These are phyloP conservation scores for Drosophila nebulosa DNA, from an alignment of 1,140 invertebrate genomes.

Conservation along the genomic window DNA sequence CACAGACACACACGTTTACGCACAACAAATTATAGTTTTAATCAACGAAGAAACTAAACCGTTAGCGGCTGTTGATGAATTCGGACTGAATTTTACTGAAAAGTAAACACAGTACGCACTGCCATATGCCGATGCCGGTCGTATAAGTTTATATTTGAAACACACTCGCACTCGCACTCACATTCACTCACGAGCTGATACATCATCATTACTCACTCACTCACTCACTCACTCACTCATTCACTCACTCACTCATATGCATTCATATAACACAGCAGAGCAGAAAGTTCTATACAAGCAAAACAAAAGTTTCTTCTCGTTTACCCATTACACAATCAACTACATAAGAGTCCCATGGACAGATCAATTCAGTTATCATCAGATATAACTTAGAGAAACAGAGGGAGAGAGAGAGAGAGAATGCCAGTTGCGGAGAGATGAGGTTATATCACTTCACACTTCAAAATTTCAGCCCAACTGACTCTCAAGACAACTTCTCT, in stretches of 20 bases:
- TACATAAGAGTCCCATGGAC: background rate
- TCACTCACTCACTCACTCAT: constrained; percentile 13
- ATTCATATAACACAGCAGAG: no score
- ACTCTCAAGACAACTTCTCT: no score
- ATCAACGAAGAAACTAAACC: constrained; percentile 63
- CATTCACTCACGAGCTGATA: constrained; percentile 20
- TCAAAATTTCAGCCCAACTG: no score
- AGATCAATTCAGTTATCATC: background rate
- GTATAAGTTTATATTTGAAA: constrained; percentile 74
- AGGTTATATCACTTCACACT: no score
- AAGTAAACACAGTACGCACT: constrained; percentile 69
- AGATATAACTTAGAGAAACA: background rate
- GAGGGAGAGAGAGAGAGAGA: no score
- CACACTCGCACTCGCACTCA: constrained; percentile 23
- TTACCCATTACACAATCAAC: background rate
- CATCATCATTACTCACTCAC: constrained; percentile 17
- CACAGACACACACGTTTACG: background rate
- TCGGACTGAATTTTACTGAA: constrained; percentile 58
- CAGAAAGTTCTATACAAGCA: constrained; percentile 20
- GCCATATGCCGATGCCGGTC: constrained; percentile 58
- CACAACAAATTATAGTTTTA: no score
- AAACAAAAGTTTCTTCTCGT: background rate
- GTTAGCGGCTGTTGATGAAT: constrained; percentile 76
- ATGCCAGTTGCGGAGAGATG: no score
- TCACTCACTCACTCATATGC: no score